Base-by-base conservation (phyloP, 2,888 invertebrate species). In the Uloborus plumipes region DNA sequence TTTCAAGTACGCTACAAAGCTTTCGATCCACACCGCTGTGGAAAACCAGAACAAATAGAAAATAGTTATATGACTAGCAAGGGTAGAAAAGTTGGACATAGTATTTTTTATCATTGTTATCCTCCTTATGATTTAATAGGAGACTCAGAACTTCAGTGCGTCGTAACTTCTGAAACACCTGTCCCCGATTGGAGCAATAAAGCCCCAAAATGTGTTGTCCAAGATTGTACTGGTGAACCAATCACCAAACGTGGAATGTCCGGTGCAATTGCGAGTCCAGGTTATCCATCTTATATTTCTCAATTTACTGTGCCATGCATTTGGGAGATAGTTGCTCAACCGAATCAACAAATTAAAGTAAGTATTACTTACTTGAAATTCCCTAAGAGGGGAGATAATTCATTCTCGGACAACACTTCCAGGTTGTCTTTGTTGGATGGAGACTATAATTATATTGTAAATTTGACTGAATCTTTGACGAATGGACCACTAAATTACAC, bases 1-100 rank as follows among this genome's bases (percentile, higher is more conserved):
- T 84, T 84, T 39, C 84, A 84, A 47, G 58, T 84, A 20, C 81
- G 84, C 16, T 82, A 74, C 62, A 84, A 84, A 70, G 72, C 84
- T 16, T 82, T 82, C 49, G 82, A 84, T 49, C 82, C 82, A 15
- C 51, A 75, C 39, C 76, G 71, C 4, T 84, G 84, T 50, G 66
- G 66, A 47, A 81, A 74, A 55, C 73, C 77, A 9, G 66, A 70
- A 31, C 62, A 55, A 26, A 71, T 76, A 16, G 75, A 82, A 55
- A 84, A 84, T 58, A 82, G 84, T 13, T 61, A 61, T 20, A 16
- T 64, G 9, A 59, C 70, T 14, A 66, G 49, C 31, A 77, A 73
- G 15, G 73, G 74, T 9, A 64, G 74, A 50, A 84, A 78, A 69
- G 47, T 84, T 16, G 81, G 82, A 13, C 73, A 82, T 22, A 67